A percentile compares a stretch with the other conserved stretches of the same genome.
Conservation (phyloP, 1,140 invertebrate species). For the Cotesia vestalis region DNA sequence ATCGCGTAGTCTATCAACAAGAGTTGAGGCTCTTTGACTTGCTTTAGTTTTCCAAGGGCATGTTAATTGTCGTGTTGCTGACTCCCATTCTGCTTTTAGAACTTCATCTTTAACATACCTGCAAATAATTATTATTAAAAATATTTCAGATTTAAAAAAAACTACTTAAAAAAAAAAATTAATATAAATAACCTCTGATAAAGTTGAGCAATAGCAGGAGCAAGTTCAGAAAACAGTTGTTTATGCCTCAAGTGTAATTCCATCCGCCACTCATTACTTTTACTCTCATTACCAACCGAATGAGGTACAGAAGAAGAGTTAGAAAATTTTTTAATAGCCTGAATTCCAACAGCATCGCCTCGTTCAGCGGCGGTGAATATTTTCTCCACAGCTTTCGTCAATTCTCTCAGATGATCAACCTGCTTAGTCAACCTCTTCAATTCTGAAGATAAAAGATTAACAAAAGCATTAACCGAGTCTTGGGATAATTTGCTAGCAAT, state of each 20-base stretch:
- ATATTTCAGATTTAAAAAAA: too few relatives aligned
- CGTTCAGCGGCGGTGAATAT: conserved; percentile 55
- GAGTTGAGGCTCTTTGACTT: conserved; percentile 75
- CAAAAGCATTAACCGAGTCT: conserved; percentile 73
- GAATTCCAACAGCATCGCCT: conserved; percentile 51
- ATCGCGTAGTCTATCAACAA: conserved; percentile 82
- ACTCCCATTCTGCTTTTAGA: conserved; percentile 77
- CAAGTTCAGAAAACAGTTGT: conserved; percentile 60
- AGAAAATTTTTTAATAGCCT: conserved; percentile 53
- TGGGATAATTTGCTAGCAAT: conserved; percentile 73
- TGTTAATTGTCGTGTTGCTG: conserved; percentile 72
- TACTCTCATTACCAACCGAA: conserved; percentile 30
- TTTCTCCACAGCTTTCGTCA: conserved; percentile 65
- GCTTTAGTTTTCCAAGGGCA: conserved; percentile 75
- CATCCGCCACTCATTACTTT: conserved; percentile 56
- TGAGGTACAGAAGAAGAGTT: conserved; percentile 1
- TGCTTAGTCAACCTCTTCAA: conserved; percentile 65
- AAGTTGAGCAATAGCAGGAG: conserved; percentile 68
- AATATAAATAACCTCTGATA: conserved; percentile 66
- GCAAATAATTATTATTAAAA: conserved; percentile 8
- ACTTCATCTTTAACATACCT: conserved; percentile 67
- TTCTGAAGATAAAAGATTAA: conserved; percentile 69
- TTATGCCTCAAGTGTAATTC: conserved; percentile 60
- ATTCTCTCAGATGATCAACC: conserved; percentile 63
- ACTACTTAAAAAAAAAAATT: conserved; percentile 18